Base-by-base conservation (phyloP, 1,140 invertebrate species). In the Caerostris darwini region DNA sequence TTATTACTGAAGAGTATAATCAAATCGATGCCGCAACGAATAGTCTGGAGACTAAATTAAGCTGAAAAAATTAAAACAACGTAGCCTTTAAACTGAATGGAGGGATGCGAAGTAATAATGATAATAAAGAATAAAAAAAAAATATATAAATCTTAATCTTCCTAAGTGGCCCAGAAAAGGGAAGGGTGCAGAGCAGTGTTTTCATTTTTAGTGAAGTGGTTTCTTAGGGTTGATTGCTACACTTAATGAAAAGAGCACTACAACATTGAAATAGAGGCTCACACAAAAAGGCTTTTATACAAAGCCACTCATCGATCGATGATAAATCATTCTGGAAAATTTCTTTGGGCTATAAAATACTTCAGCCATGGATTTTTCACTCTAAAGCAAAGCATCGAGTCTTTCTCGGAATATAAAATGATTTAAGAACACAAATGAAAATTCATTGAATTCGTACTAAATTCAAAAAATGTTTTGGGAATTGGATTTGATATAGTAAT, bases 81-180 rank as follows among this genome's bases (percentile, higher is more conserved):
- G 34, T 6, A 61, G n/a, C 7, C 85, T 53, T 64, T 61, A 87
- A 64, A 64, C 54, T 83, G 7, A 34, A 19, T 6, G 64, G 19
- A 8, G 50, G 8, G 34, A 34, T 34, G 34, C 34, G 2, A 34
- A 34, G 34, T 34, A 34, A 34, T 34, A 34, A 34, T 34, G 34
- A 34, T 34, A 34, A 50, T n/a, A 50, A 77, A 64, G 7, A 87
- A 64, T 3, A 64, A 61, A 50, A 34, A 86, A 59, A 87, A 64
- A 87, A 87, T 58, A 34, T 50, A 87, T 87, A 87, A 87, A 87
- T 87, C 56, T 87, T 87, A 87, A 87, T 87, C 85, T 87, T 34
- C 59, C 10, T 87, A 87, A 87, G 85, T 87, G 85, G 85, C 57
- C 53, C 12, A 34, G 59, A 19, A 87, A 50, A 50, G 85, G 85